Evolutionary conservation across 2,888 invertebrate species (phyloP), one percentile per base, ranked within the genome.

Genomic region (Agonopterix alstromeriana): DNA sequence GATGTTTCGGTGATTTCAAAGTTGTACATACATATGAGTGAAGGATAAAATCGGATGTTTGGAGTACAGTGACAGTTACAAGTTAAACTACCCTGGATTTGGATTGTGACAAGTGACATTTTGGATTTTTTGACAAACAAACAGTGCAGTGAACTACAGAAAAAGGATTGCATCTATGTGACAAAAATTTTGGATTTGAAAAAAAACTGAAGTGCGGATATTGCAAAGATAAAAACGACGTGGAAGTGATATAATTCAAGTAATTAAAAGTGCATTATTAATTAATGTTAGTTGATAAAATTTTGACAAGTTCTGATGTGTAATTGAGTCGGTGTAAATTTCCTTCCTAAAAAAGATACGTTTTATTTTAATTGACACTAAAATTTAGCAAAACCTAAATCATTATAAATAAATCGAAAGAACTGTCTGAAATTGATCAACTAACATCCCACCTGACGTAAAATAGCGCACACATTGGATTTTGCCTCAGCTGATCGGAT

Each of bases 51-150:
- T 77, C 84, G 87, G 83, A 89, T 87, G 85, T 89, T 89, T 92
- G 91, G 92, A 92, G 89, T 91, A 91, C 90, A 92, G 92, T 90
- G 92, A 91, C 89, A 91, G 90, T 89, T 90, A 90, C 79, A 67
- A 67, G 74, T 73, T 68, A 71, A 70, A 65, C 59, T 58, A 65
- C 73, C 70, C 73, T 81, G 87, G 84, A 87, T 86, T 82, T 82
- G 82, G 84, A 70, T 75, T 75, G 87, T 84, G 82, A 67, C 64
- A 67, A 78, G 84, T 83, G 83, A 82, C 75, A 70, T 69, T 76
- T 74, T 66, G 63, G 67, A 73, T 75, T 75, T 83, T 71, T 75
- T 60, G 67, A 68, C 38, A 42, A n/a, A 67, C 61, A 69, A 66
- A 81, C 71, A 77, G 87, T 87, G 87, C 73, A 84, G 87, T 87